Percentiles rank a stretch among this genome's conserved stretches.
phyloP scores from a whole-genome alignment of 2,888 invertebrate genomes.

The Calameuta idolon region DNA sequence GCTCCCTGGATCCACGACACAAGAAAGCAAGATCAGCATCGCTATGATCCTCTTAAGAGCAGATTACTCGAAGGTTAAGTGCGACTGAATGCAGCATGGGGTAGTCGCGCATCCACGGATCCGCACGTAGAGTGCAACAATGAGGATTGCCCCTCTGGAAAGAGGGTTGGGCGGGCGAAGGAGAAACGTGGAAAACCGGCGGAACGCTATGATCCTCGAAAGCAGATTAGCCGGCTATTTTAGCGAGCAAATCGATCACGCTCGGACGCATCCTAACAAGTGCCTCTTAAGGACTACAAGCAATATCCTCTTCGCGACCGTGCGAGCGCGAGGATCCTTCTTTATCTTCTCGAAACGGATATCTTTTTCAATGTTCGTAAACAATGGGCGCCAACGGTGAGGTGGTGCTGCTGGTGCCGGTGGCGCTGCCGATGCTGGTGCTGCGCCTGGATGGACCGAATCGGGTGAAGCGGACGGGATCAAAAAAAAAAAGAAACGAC shows the following conservation, averaged over 20 bases:
- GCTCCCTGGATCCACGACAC: too few relatives aligned
- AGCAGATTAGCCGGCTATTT: slow-evolving; percentile 59
- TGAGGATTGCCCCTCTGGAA: not conserved
- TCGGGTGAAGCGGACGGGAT: not conserved
- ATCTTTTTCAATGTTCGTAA: slow-evolving; percentile 30
- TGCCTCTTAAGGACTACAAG: slow-evolving; percentile 52
- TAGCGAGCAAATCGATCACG: slow-evolving; percentile 59
- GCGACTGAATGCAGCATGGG: not conserved
- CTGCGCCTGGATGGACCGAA: not conserved
- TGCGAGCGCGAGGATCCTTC: slow-evolving; percentile 45
- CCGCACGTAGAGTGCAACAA: not conserved
- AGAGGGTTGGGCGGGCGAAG: not conserved
- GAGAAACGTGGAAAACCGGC: slow-evolving; percentile 29
- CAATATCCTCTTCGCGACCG: slow-evolving; percentile 30
- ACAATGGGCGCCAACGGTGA: slow-evolving; percentile 21
- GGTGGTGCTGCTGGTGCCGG: too few relatives aligned
- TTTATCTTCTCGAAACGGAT: slow-evolving; percentile 43
- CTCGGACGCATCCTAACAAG: slow-evolving; percentile 61
- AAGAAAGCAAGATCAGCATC: too few relatives aligned
- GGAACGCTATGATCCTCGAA: slow-evolving; percentile 53
- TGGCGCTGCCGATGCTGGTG: too few relatives aligned
- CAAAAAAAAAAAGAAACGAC: not conserved
- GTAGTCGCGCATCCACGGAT: too few relatives aligned
- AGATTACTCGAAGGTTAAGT: too few relatives aligned
- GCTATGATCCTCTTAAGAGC: too few relatives aligned